A percentile compares a stretch with the other conserved stretches of the same genome.
phyloP scores from a whole-genome alignment of 2,888 invertebrate genomes.

The Machimus rusticus region DNA sequence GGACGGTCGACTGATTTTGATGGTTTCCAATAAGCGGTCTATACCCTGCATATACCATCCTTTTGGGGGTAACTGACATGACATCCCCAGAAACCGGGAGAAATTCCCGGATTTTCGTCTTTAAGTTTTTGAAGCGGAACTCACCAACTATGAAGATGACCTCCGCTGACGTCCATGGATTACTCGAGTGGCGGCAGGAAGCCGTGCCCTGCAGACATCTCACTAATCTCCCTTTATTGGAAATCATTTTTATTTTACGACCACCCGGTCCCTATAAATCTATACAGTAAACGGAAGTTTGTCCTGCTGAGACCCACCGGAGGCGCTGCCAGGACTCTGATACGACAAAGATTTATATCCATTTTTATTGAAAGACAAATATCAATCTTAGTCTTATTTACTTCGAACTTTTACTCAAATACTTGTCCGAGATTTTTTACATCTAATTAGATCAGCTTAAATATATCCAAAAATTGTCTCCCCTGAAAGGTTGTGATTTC shows the following conservation, averaged over 20 bases:
- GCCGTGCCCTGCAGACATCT: background rate
- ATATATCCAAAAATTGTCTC: background rate
- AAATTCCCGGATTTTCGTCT: background rate
- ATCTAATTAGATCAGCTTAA: constrained; percentile 10
- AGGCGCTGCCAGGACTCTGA: background rate
- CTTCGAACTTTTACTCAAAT: background rate
- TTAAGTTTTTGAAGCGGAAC: background rate
- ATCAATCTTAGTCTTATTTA: constrained; percentile 7
- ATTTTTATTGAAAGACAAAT: background rate
- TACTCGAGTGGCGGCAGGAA: background rate
- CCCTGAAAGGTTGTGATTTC: background rate
- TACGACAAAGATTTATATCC: background rate
- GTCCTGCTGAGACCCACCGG: background rate
- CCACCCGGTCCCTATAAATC: background rate
- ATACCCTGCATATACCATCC: background rate
- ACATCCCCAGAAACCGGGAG: background rate
- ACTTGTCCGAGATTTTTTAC: constrained; percentile 4
- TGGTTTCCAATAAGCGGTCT: background rate
- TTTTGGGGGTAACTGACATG: background rate
- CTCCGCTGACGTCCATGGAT: background rate
- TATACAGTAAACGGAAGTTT: background rate
- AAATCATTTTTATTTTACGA: background rate
- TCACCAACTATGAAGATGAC: background rate
- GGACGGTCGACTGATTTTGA: background rate
- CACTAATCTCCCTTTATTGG: background rate